phyloP scores from a whole-genome alignment of 1,140 invertebrate species.

The Bombus sibiricus region DNA sequence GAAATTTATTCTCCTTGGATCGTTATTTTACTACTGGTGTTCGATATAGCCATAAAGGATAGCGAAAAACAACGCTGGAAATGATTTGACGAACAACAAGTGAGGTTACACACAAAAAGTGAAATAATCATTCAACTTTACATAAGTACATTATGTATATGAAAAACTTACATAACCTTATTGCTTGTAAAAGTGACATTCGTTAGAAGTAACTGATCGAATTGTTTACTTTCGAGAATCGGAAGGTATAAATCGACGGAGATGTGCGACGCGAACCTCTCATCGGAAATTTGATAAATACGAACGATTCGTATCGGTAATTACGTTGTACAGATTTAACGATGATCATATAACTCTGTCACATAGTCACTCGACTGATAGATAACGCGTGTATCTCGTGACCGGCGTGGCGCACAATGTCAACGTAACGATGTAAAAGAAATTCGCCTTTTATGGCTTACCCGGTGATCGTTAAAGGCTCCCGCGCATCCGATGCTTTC shows the following conservation, averaged over 20 bases:
- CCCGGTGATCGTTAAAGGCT: constrained; percentile 64
- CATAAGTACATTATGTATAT: neutral
- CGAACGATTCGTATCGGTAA: constrained; percentile 2
- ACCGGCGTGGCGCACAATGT: neutral
- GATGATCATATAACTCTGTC: neutral
- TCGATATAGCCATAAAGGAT: neutral
- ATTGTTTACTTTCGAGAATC: constrained; percentile 12
- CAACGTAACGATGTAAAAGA: constrained; percentile 6
- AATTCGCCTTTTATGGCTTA: constrained; percentile 57
- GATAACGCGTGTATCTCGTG: constrained; percentile 5
- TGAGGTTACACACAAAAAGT: too few species aligned
- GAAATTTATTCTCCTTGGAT: neutral
- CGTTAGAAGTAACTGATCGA: neutral
- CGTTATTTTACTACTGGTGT: neutral
- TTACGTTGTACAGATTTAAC: neutral
- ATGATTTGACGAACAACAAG: neutral
- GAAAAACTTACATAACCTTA: neutral
- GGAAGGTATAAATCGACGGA: neutral
- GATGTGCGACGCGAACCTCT: neutral
- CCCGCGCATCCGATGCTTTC: constrained; percentile 63
- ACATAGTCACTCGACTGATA: neutral
- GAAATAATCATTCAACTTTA: too few species aligned
- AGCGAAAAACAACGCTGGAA: too few species aligned
- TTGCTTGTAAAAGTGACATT: neutral
- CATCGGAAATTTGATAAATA: neutral